phyloP scores from a whole-genome alignment of 2,797 vertebrate species.

The Pogonophryne albipinna region DNA sequence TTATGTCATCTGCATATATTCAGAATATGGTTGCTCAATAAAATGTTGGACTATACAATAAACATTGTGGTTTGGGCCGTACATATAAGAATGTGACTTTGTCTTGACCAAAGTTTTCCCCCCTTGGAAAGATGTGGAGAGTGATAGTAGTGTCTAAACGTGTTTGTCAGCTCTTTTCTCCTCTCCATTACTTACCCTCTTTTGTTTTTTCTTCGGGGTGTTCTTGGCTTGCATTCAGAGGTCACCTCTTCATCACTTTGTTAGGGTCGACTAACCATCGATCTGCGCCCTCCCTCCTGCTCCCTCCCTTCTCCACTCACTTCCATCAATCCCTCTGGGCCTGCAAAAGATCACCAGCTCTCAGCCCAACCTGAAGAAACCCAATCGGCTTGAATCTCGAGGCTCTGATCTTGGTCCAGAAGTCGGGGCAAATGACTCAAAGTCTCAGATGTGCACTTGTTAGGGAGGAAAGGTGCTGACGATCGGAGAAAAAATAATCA shows the following conservation, averaged over 20 bases:
- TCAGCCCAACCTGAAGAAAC: constrained; percentile 34
- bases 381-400: constrained; percentile 34
- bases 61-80: too few species aligned
- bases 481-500: not conserved
- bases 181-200: not conserved
- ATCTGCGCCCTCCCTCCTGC: constrained; percentile 33
- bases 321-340: constrained; percentile 25
- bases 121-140: not conserved
- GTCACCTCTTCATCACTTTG: constrained; percentile 55
- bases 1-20: not conserved
- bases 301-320: constrained; percentile 20
- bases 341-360: constrained; percentile 24
- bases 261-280: constrained; percentile 45
- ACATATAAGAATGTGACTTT: not conserved
- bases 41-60: not conserved
- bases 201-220: constrained; percentile 20
- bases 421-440: constrained; percentile 9
- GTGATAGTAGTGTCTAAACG: constrained; percentile 5
- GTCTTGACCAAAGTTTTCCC: not conserved
- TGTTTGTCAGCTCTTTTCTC: constrained; percentile 25
- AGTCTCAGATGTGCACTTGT: constrained; percentile 22
- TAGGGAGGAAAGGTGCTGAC: not conserved
- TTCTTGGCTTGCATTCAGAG: constrained; percentile 41
- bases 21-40: not conserved
- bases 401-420: constrained; percentile 33